Evolutionary conservation across 2,888 invertebrate genomes (phyloP).

Genomic region (Tachina lurida): DNA sequence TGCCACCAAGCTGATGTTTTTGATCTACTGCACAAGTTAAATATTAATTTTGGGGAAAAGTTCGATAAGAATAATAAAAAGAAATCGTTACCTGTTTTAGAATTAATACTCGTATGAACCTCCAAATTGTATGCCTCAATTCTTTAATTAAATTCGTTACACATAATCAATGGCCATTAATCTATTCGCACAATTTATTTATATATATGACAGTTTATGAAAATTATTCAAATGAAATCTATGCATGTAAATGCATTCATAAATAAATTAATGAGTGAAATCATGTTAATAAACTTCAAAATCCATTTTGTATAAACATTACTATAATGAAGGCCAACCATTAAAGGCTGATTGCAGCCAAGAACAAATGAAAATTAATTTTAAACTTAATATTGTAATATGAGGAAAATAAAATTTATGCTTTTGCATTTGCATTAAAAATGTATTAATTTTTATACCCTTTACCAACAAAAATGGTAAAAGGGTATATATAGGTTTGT

Average conservation of each 20-base stretch:
- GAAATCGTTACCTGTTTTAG: neutral
- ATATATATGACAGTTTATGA: slow-evolving; percentile 35
- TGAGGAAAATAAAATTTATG: slow-evolving; percentile 16
- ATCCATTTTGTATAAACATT: slow-evolving; percentile 43
- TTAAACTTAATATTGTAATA: slow-evolving; percentile 15
- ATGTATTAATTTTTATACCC: slow-evolving; percentile 12
- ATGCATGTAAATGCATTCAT: slow-evolving; percentile 14
- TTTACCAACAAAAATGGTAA: too few relatives aligned
- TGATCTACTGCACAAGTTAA: neutral
- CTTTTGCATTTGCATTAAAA: slow-evolving; percentile 44
- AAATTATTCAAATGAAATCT: slow-evolving; percentile 16
- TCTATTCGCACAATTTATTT: slow-evolving; percentile 54
- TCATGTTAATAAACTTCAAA: slow-evolving; percentile 59
- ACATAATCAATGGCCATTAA: slow-evolving; percentile 1
- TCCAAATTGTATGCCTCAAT: neutral
- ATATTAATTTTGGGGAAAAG: too few relatives aligned
- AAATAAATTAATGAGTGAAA: slow-evolving; percentile 53
- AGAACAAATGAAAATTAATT: slow-evolving; percentile 34
- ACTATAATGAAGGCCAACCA: slow-evolving; percentile 13
- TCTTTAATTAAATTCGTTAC: neutral
- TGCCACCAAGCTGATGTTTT: too few relatives aligned
- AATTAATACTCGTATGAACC: neutral
- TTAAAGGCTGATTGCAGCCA: neutral
- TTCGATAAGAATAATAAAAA: neutral
- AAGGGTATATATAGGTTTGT: too few relatives aligned